Conservation (phyloP, 1,140 invertebrate genomes). For the Drosophila mauritiana region DNA sequence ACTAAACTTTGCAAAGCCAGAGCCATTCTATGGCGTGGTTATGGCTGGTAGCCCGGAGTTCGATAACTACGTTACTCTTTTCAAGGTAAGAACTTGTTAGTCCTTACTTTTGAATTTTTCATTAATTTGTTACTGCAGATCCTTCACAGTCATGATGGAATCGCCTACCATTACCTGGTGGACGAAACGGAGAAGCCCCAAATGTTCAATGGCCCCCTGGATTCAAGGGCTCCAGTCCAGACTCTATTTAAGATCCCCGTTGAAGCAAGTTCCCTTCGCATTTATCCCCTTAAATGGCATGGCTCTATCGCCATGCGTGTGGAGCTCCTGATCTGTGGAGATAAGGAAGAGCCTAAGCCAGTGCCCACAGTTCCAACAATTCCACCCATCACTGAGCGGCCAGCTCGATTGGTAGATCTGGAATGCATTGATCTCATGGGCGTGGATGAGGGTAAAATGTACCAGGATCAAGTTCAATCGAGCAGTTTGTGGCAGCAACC, state of each 20-base stretch:
- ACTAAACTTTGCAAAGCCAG: conserved; percentile 87
- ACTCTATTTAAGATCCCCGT: conserved; percentile 89
- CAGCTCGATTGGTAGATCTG: conserved; percentile 28
- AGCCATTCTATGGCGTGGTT: conserved; percentile 90
- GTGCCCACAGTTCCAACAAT: neutral
- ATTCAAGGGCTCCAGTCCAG: conserved; percentile 86
- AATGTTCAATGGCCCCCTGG: conserved; percentile 90
- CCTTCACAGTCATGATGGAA: conserved; percentile 88
- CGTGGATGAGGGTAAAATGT: conserved; percentile 86
- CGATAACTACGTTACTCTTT: conserved; percentile 91
- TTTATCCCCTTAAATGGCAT: conserved; percentile 91
- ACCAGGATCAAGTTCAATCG: conserved; percentile 86
- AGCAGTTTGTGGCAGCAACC: conserved; percentile 72
- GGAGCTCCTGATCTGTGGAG: conserved; percentile 90
- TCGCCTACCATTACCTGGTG: conserved; percentile 86
- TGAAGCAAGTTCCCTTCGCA: conserved; percentile 89
- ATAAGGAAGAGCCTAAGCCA: conserved; percentile 10
- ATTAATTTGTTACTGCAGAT: conserved; percentile 77
- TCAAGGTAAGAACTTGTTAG: conserved; percentile 83
- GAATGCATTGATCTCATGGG: conserved; percentile 89
- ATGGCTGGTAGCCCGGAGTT: conserved; percentile 88
- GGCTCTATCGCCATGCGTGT: conserved; percentile 89
- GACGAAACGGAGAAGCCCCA: conserved; percentile 84
- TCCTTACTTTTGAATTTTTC: neutral
- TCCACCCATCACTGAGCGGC: conserved; percentile 56